Evolutionary conservation across 2,113 vertebrate genomes (phyloP).

Genomic region (Ptychochromis oligacanthus): DNA sequence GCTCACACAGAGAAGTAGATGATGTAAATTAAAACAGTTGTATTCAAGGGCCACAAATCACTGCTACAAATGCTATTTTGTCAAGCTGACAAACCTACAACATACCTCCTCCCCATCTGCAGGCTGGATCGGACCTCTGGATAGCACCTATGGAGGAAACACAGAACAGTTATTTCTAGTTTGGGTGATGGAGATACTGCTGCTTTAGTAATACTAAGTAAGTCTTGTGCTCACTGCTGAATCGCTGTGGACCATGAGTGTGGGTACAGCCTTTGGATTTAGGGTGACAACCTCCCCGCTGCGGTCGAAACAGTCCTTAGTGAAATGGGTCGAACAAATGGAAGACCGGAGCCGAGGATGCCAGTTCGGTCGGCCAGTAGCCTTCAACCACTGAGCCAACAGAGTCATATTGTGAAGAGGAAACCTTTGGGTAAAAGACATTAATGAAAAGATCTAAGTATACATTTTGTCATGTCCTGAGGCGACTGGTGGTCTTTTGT

Average conservation of each 20-base stretch:
- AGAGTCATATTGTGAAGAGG: conserved; percentile 51
- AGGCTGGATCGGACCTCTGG: neutral
- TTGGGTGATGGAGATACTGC: neutral
- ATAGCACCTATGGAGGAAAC: neutral
- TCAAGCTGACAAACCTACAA: neutral
- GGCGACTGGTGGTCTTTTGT: too few relatives aligned
- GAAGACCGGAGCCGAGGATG: conserved; percentile 66
- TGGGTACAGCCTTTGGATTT: conserved; percentile 60
- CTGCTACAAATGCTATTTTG: neutral
- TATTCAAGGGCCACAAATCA: neutral
- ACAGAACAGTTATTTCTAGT: neutral
- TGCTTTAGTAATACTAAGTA: neutral
- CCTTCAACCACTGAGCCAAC: conserved; percentile 68
- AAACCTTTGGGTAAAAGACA: conserved; percentile 53
- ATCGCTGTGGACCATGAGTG: conserved; percentile 49
- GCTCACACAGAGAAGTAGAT: conserved; percentile 4
- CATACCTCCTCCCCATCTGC: conserved; percentile 28
- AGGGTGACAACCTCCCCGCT: conserved; percentile 37
- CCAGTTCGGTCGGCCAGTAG: conserved; percentile 63
- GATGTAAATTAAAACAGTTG: neutral
- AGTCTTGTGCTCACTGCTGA: conserved; percentile 20
- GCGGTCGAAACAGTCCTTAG: conserved; percentile 65
- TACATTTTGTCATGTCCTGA: too few relatives aligned
- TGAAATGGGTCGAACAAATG: conserved; percentile 72
- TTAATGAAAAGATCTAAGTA: neutral